Evolutionary conservation across 2,797 vertebrate genomes (phyloP).

Genomic region (Botia almorhae): DNA sequence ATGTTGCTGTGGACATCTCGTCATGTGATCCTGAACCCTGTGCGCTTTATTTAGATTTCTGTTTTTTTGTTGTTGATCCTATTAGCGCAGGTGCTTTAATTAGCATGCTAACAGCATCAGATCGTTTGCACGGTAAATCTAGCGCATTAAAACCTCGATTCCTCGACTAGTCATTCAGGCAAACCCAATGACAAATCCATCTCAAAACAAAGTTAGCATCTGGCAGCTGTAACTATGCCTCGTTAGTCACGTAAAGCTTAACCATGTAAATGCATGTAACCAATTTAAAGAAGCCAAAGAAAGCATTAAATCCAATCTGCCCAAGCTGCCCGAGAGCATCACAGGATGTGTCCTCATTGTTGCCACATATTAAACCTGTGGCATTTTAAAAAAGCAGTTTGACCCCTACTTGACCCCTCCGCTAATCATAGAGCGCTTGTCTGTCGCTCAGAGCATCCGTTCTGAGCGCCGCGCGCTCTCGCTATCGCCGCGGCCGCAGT

Average conservation of each 20-base stretch:
- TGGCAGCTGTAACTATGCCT: neutral
- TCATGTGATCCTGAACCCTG: too few species aligned
- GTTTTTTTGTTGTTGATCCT: too few species aligned
- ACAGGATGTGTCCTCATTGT: slow-evolving; percentile 61
- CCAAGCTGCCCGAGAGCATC: slow-evolving; percentile 63
- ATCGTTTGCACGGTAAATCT: too few species aligned
- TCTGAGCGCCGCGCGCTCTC: slow-evolving; percentile 59
- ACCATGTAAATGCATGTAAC: slow-evolving; percentile 51
- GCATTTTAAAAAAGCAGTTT: slow-evolving; percentile 79
- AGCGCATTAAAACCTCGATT: too few species aligned
- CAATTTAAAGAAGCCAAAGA: slow-evolving; percentile 51
- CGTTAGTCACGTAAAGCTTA: slow-evolving; percentile 23
- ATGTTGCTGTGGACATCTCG: too few species aligned
- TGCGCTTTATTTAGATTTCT: too few species aligned
- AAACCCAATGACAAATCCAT: too few species aligned
- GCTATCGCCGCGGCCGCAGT: slow-evolving; percentile 66
- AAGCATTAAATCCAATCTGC: slow-evolving; percentile 62
- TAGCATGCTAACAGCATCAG: too few species aligned
- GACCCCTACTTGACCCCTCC: slow-evolving; percentile 66
- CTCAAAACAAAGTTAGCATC: neutral
- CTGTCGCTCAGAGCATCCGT: slow-evolving; percentile 71
- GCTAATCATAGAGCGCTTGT: slow-evolving; percentile 75
- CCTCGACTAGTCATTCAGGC: too few species aligned
- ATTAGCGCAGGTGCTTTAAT: too few species aligned
- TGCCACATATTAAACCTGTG: slow-evolving; percentile 71